Conservation (phyloP, 2,113 vertebrate species). For the Rhabdomys dilectus region DNA sequence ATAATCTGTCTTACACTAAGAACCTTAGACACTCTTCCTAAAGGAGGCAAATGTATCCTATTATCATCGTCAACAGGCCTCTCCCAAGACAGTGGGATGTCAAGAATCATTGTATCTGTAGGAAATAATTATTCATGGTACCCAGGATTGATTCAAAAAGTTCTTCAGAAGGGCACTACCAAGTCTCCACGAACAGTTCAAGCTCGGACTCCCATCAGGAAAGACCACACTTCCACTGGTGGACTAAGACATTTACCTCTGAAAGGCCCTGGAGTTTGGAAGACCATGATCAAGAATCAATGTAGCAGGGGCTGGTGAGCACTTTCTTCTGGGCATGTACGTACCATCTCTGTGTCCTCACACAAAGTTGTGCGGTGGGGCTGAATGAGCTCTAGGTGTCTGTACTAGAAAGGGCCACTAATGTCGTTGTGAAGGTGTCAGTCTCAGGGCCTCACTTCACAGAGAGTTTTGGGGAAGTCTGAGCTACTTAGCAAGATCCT, state of each 20-base stretch:
- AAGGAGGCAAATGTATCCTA: background rate
- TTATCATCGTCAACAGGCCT: background rate
- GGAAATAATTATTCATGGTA: background rate
- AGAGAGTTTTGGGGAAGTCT: background rate
- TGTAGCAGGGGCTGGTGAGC: background rate
- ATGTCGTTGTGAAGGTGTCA: background rate
- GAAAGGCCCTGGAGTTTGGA: background rate
- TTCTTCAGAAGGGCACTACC: background rate
- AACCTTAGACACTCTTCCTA: background rate
- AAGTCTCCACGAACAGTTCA: background rate
- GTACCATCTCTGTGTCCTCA: background rate
- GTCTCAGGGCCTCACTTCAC: background rate
- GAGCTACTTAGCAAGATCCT: background rate
- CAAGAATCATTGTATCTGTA: background rate
- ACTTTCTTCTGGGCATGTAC: background rate
- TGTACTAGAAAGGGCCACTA: background rate
- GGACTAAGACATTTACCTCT: too few species aligned
- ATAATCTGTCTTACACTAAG: background rate
- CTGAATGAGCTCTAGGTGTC: background rate
- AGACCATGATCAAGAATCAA: background rate
- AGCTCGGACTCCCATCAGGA: background rate
- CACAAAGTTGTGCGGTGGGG: fast-evolving
- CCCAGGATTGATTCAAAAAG: background rate
- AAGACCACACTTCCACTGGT: background rate
- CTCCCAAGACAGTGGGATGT: background rate